Conservation (phyloP, 2,797 vertebrate genomes). For the Fistularia tabacaria region DNA sequence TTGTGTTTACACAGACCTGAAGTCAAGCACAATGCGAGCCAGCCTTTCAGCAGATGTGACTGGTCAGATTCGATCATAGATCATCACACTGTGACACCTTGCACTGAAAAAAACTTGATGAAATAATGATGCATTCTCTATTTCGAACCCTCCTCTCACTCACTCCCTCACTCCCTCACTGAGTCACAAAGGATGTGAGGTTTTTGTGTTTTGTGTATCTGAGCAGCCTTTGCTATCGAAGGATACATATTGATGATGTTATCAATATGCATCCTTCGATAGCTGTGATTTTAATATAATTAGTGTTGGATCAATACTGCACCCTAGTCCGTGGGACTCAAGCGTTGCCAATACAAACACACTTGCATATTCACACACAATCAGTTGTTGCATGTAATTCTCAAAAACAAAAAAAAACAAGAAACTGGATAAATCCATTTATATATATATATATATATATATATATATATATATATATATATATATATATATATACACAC, state of each 20-base stretch:
- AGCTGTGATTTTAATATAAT: slow-evolving; percentile 44
- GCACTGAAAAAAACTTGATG: no score
- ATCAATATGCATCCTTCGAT: slow-evolving; percentile 33
- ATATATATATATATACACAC: not conserved
- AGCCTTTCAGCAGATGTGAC: no score
- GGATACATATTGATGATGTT: no score
- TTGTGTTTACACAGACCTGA: no score
- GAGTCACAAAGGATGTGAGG: slow-evolving; percentile 1
- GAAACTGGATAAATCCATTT: not conserved
- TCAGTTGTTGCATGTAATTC: not conserved
- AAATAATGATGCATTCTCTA: no score
- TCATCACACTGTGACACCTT: no score
- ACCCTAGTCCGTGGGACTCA: slow-evolving; percentile 17
- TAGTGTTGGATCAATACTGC: slow-evolving; percentile 33
- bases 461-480: not conserved
- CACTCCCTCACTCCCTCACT: not conserved
- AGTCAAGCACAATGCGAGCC: no score
- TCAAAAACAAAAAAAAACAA: not conserved
- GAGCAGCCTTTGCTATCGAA: slow-evolving; percentile 1
- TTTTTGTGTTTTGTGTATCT: slow-evolving; percentile 5
- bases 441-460: not conserved
- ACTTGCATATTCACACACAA: slow-evolving; percentile 2
- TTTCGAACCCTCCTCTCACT: no score
- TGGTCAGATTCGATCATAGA: no score
- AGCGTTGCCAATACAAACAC: slow-evolving; percentile 4